Base-by-base conservation (phyloP, 2,797 vertebrate species). In the Diplodus puntazzo region DNA sequence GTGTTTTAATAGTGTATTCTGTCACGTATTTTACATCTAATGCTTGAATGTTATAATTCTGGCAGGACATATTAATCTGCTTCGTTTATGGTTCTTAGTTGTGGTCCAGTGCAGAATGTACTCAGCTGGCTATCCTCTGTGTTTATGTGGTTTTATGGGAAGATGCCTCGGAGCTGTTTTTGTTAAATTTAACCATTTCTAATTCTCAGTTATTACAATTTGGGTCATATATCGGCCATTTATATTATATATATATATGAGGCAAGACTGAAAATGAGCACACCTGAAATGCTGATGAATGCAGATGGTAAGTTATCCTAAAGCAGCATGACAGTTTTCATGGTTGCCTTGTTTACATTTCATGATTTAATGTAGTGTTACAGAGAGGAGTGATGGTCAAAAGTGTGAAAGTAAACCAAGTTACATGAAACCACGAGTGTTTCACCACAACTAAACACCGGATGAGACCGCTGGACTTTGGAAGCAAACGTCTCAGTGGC, bases 91-190 rank as follows among this genome's bases (percentile, higher is more conserved):
- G 50, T 48, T 80, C 43, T 80, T 52, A 67, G 64, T 72, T 54
- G 55, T 67, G 62, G 77, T 46, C 75, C 75, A 61, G 53, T 57
- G 73, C 57, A 43, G n/a, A 7, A 64, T 75, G 68, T 30, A 25
- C 45, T 75, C 61, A 11, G 65, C 45, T 62, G 69, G 43, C 43
- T 27, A 16, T 39, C 49, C 34, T 3, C 42, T 73, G 45, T 55
- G 53, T 46, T 21, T 27, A 34, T 59, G 48, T 60, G 75, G 39
- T 73, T 69, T 50, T 49, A 25, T 43, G 17, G 61, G 72, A 85
- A 81, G 60, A 82, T 74, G 81, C 79, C 87, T 85, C 20, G 3
- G 49, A 86, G 84, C 75, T 79, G 62, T 82, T 88, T 34, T 70
- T 48, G 39, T 69, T 83, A 17, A 57, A 64, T 65, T 57, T 46